These are phyloP conservation scores for Elymnias hypermnestra DNA, from an alignment of 1,140 invertebrate genomes.

Conservation along the genomic window DNA sequence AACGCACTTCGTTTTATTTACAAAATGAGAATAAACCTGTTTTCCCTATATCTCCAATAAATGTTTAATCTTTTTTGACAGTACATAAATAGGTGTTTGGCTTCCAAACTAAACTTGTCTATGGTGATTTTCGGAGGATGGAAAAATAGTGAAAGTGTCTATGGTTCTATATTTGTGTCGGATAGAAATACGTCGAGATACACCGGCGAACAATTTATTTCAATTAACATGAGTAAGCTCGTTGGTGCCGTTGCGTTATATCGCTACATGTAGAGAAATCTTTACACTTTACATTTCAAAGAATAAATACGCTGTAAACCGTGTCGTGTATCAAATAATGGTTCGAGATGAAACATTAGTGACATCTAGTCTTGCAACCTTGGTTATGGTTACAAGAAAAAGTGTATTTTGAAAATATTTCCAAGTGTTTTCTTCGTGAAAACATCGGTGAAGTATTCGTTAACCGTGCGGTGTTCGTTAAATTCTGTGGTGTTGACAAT, in stretches of 20 bases:
- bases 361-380: conserved; percentile 72
- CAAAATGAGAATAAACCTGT: no score
- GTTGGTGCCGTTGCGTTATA: conserved; percentile 47
- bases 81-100: no score
- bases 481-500: conserved; percentile 37
- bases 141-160: conserved; percentile 23
- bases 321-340: conserved; percentile 65
- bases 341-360: conserved; percentile 68
- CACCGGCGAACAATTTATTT: conserved; percentile 71
- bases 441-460: conserved; percentile 56
- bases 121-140: conserved; percentile 3
- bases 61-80: no score
- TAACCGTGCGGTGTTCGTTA: conserved; percentile 49
- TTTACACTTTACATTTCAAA: conserved; percentile 40
- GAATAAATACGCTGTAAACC: conserved; percentile 32
- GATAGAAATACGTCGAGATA: conserved; percentile 63
- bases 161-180: conserved; percentile 45
- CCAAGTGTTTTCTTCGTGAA: conserved; percentile 66
- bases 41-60: no score
- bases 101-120: conserved; percentile 6
- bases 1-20: no score
- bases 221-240: conserved; percentile 68
- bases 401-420: conserved; percentile 74
- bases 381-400: conserved; percentile 75
- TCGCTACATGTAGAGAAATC: conserved; percentile 51